Conservation (phyloP, 1,140 invertebrate species). For the Reticulitermes speratus region DNA sequence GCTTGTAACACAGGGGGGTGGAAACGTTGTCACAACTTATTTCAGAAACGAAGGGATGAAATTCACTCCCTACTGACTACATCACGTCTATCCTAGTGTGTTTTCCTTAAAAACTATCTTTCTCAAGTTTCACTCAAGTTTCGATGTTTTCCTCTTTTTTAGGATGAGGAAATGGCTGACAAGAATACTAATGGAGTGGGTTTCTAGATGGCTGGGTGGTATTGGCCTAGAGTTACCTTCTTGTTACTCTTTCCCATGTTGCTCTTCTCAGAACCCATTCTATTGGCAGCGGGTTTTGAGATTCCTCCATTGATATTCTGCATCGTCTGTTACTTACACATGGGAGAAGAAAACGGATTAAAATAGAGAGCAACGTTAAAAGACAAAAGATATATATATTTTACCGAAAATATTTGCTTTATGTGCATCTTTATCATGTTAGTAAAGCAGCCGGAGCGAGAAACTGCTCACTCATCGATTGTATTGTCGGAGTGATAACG, state of each 20-base stretch:
- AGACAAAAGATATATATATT: too few species aligned
- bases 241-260: neutral
- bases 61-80: conserved; percentile 5
- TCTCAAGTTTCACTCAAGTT: neutral
- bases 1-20: neutral
- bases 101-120: neutral
- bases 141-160: neutral
- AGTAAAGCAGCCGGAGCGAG: too few species aligned
- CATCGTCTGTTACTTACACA: too few species aligned
- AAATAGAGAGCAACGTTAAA: too few species aligned
- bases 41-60: neutral
- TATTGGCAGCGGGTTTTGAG: too few species aligned
- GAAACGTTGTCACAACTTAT: conserved; percentile 14
- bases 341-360: too few species aligned
- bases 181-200: neutral
- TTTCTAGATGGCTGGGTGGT: neutral
- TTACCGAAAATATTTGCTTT: too few species aligned
- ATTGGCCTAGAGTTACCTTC: neutral
- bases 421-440: too few species aligned
- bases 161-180: neutral
- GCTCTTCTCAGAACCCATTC: too few species aligned
- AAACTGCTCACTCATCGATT: too few species aligned
- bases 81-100: neutral
- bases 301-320: too few species aligned
- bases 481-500: too few species aligned